These are phyloP conservation scores for Carpatolechia fugitivella DNA, from an alignment of 2,888 invertebrate genomes.

Conservation along the genomic window DNA sequence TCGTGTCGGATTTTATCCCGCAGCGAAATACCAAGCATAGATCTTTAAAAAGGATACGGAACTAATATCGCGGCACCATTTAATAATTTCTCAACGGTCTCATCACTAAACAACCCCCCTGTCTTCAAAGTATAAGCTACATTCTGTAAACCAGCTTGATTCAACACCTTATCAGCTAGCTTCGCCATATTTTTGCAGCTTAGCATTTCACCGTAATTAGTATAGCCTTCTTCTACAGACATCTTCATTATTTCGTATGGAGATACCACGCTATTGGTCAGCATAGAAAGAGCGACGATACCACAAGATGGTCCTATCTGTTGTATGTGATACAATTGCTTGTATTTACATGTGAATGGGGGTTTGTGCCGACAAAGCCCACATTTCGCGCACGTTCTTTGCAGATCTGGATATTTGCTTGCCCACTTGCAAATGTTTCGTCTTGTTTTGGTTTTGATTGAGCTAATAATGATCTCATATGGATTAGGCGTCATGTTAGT, in stretches of 20 bases:
- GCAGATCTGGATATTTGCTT: conserved; percentile 72
- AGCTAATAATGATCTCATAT: conserved; percentile 13
- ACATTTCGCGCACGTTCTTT: conserved; percentile 78
- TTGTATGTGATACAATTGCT: conserved; percentile 52
- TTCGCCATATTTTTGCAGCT: conserved; percentile 85
- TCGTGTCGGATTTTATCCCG: too few relatives aligned
- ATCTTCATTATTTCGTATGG: conserved; percentile 79
- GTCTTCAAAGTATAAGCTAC: conserved; percentile 56
- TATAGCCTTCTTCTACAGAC: conserved; percentile 82
- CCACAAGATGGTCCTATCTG: conserved; percentile 90
- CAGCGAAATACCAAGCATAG: too few relatives aligned
- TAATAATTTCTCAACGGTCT: conserved; percentile 72
- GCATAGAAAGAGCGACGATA: conserved; percentile 91
- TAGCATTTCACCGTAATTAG: conserved; percentile 94
- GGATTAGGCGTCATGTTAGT: too few relatives aligned
- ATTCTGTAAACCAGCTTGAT: conserved; percentile 58
- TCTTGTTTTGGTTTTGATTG: conserved; percentile 16
- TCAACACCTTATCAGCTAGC: conserved; percentile 78
- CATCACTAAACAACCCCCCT: conserved; percentile 67
- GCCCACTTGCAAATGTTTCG: conserved; percentile 79
- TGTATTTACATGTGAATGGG: conserved; percentile 73
- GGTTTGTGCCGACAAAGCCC: conserved; percentile 68
- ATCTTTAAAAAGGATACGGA: conserved; percentile 82
- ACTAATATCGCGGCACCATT: conserved; percentile 80
- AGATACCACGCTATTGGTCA: conserved; percentile 79